phyloP scores from a whole-genome alignment of 2,888 invertebrate species.

The Yponomeuta cagnagella region DNA sequence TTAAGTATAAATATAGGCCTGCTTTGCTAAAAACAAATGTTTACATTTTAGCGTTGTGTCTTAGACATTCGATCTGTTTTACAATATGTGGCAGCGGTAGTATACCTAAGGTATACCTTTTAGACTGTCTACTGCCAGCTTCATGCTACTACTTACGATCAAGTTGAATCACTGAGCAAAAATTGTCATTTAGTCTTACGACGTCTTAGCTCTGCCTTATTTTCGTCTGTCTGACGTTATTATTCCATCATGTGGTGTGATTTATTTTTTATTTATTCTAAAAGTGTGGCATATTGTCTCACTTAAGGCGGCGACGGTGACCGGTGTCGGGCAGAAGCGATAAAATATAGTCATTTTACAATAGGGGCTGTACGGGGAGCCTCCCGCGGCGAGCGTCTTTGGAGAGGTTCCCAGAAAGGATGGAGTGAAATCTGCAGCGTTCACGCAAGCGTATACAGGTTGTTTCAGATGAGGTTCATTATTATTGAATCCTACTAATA shows the following conservation, averaged over 20 bases:
- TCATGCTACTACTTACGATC: too few relatives aligned
- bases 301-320: constrained; percentile 6
- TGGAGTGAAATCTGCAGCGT: constrained; percentile 8
- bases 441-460: neutral
- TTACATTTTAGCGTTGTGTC: too few relatives aligned
- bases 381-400: constrained; percentile 1
- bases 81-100: too few relatives aligned
- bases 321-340: neutral
- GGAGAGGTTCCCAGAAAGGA: constrained; percentile 5
- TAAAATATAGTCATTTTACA: constrained; percentile 9
- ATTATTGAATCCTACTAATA: neutral
- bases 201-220: neutral
- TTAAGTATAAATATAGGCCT: too few relatives aligned
- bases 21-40: too few relatives aligned
- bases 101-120: too few relatives aligned
- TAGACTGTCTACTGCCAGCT: too few relatives aligned
- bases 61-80: too few relatives aligned
- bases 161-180: too few relatives aligned
- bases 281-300: constrained; percentile 3
- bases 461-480: neutral
- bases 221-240: neutral
- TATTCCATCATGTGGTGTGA: neutral
- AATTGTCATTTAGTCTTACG: neutral
- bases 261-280: neutral
- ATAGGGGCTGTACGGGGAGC: neutral